A percentile compares a stretch with the other conserved stretches of the same genome.
Evolutionary conservation across 2,113 vertebrate species (phyloP).

Genomic region (Phyllopteryx taeniolatus): DNA sequence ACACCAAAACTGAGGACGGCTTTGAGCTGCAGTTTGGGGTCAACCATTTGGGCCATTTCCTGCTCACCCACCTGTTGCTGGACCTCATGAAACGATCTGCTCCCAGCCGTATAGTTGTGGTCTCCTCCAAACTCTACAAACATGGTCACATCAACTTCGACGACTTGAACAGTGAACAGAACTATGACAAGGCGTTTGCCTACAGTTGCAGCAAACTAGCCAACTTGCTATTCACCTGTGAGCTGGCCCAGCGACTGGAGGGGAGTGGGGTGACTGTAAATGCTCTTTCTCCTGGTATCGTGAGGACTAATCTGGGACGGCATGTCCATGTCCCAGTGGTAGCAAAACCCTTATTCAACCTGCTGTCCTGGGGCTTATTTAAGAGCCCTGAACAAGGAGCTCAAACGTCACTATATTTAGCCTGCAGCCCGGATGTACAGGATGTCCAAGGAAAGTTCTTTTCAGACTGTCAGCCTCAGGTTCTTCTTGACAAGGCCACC

Average conservation of each 20-base stretch:
- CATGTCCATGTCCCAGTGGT: conserved; percentile 80
- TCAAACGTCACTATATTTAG: neutral
- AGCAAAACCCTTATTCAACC: neutral
- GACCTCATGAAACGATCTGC: conserved; percentile 86
- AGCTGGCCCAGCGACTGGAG: conserved; percentile 80
- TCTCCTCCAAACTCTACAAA: conserved; percentile 96
- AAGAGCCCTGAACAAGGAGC: neutral
- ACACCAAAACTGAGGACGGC: conserved; percentile 88
- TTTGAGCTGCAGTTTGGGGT: conserved; percentile 96
- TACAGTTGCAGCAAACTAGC: conserved; percentile 94
- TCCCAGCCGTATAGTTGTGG: conserved; percentile 87
- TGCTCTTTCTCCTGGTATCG: conserved; percentile 87
- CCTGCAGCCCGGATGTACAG: neutral
- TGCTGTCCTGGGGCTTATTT: neutral
- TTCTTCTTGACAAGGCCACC: neutral
- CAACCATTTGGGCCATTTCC: conserved; percentile 94
- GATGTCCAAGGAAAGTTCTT: neutral
- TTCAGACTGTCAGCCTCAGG: neutral
- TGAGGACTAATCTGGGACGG: conserved; percentile 87
- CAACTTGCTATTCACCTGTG: conserved; percentile 86
- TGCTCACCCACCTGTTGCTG: conserved; percentile 89
- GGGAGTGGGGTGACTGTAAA: conserved; percentile 85
- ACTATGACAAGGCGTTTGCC: conserved; percentile 85
- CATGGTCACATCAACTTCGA: conserved; percentile 92
- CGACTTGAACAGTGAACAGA: conserved; percentile 87